phyloP scores from a whole-genome alignment of 2,888 invertebrate genomes.

The Saturnia japonica region DNA sequence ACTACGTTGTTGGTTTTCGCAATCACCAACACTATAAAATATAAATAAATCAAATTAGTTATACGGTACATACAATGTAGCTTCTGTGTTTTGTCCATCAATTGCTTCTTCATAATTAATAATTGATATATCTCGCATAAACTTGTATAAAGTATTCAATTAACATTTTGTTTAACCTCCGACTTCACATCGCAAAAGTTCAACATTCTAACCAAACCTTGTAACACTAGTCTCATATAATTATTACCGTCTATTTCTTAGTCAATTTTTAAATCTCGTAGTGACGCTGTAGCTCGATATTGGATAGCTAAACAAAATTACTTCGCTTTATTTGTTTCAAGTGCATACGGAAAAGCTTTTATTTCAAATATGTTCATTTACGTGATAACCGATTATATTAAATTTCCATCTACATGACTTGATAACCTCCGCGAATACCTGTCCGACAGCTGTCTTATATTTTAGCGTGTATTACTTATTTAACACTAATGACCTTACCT shows the following conservation, averaged over 20 bases:
- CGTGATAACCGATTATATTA: not conserved
- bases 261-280: constrained; percentile 45
- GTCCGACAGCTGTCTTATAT: constrained; percentile 35
- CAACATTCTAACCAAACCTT: constrained; percentile 40
- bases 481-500: not conserved
- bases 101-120: constrained; percentile 15
- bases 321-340: constrained; percentile 11
- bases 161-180: constrained; percentile 31
- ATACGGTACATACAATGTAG: not conserved
- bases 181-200: constrained; percentile 51
- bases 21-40: not conserved
- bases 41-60: not conserved
- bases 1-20: not conserved
- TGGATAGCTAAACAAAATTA: constrained; percentile 10
- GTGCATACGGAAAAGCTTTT: not conserved
- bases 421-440: constrained; percentile 50
- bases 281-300: constrained; percentile 30
- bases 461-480: constrained; percentile 12
- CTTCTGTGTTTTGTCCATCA: not conserved
- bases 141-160: constrained; percentile 16
- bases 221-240: constrained; percentile 44
- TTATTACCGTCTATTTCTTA: constrained; percentile 46
- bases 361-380: not conserved
- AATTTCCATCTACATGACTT: constrained; percentile 27
- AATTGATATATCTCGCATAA: constrained; percentile 19